Percentiles rank a stretch among this genome's conserved stretches.
Conservation (phyloP, 2,888 invertebrate genomes). For the Pherbina coryleti region DNA sequence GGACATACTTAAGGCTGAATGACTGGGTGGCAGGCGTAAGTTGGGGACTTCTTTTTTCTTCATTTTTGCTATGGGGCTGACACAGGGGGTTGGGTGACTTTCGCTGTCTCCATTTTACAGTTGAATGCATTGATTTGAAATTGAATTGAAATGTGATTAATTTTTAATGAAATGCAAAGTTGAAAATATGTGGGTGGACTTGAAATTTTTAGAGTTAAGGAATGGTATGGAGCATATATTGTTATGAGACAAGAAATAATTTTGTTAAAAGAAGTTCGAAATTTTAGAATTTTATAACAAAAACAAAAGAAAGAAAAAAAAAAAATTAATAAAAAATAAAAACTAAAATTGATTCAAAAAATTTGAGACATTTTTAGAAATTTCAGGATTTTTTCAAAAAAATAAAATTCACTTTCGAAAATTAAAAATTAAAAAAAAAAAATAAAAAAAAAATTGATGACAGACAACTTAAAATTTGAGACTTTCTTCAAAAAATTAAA, state of each 20-base stretch:
- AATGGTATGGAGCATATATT: not conserved
- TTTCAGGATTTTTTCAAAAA: too few relatives aligned
- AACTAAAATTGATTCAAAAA: too few relatives aligned
- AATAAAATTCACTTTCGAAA: too few relatives aligned
- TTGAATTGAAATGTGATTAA: constrained; percentile 49
- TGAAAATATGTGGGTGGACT: not conserved
- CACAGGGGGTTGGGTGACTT: not conserved
- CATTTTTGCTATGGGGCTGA: not conserved
- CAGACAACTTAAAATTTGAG: too few relatives aligned
- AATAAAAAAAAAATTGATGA: too few relatives aligned
- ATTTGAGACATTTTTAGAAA: too few relatives aligned
- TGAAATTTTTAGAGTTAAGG: not conserved
- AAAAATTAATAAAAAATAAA: not conserved
- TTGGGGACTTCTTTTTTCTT: not conserved
- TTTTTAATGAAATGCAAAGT: constrained; percentile 51
- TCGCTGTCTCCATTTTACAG: constrained; percentile 49
- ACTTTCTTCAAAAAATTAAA: too few relatives aligned
- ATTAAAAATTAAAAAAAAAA: too few relatives aligned
- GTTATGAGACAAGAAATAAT: too few relatives aligned
- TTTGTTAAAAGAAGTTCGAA: too few relatives aligned
- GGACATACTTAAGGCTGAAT: not conserved
- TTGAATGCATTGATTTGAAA: constrained; percentile 49
- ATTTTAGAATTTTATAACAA: too few relatives aligned
- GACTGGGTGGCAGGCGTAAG: too few relatives aligned
- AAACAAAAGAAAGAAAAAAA: not conserved